Conservation (phyloP, 1,140 invertebrate species). For the Centruroides sculpturatus region DNA sequence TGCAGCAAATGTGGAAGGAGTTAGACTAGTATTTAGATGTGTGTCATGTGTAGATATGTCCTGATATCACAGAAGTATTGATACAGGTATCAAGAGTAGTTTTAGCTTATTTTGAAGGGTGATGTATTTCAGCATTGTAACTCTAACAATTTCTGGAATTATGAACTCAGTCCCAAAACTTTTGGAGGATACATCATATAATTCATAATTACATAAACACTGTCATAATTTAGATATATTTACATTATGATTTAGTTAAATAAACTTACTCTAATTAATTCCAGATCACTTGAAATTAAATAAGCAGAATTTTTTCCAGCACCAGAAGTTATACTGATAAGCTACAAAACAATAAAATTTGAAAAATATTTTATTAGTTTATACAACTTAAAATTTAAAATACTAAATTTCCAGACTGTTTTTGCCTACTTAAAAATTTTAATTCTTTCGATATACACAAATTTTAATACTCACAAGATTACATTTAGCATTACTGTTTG, state of each 20-base stretch:
- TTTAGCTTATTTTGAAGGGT: not conserved
- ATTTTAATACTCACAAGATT: not conserved
- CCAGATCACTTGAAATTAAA: not conserved
- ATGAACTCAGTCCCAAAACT: too few species aligned
- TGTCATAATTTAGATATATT: not conserved
- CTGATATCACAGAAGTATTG: too few species aligned
- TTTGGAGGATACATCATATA: too few species aligned
- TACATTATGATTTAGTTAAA: not conserved
- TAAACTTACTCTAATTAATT: slow-evolving; percentile 1
- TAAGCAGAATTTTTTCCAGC: not conserved
- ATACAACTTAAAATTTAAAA: not conserved
- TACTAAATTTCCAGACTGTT: too few species aligned
- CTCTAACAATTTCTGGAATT: too few species aligned
- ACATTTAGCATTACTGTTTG: not conserved
- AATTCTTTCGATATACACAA: not conserved
- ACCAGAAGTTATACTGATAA: not conserved
- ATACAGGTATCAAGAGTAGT: too few species aligned
- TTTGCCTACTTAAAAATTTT: not conserved
- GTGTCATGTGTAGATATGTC: too few species aligned
- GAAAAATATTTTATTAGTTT: not conserved
- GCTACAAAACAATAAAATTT: not conserved
- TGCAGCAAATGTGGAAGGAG: too few species aligned
- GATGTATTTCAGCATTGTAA: too few species aligned
- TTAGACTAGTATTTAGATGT: too few species aligned
- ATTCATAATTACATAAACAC: too few species aligned